These are phyloP conservation scores for Mycteria americana DNA, from an alignment of 2,797 vertebrate genomes.

Conservation along the genomic window DNA sequence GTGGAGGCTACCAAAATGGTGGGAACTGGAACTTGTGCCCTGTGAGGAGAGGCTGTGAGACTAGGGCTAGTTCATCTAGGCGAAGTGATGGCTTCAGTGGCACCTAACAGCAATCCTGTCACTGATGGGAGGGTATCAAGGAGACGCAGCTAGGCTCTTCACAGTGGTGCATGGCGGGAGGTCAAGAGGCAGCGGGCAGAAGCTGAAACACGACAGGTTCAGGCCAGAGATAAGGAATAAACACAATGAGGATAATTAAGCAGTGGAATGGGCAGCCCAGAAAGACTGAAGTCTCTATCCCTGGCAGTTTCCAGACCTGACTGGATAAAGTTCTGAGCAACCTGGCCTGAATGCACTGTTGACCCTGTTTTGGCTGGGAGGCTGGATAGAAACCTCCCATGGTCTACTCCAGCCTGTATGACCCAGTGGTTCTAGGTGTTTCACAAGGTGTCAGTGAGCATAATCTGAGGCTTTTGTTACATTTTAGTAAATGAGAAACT, in stretches of 20 bases:
- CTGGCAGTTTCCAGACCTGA: not conserved
- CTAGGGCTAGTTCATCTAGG: not conserved
- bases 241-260: not conserved
- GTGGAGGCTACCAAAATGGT: accelerated
- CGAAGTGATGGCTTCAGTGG: not conserved
- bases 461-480: not conserved
- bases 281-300: not conserved
- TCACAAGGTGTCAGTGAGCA: not conserved
- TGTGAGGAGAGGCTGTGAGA: not conserved
- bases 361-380: not conserved
- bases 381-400: not conserved
- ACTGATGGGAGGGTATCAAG: not conserved
- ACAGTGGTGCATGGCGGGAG: not conserved
- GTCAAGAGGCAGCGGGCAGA: not conserved
- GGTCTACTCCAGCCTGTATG: not conserved
- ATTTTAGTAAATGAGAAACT: not conserved
- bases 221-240: not conserved
- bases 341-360: not conserved
- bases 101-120: not conserved
- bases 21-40: not conserved
- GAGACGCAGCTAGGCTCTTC: not conserved
- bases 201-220: not conserved
- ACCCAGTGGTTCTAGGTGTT: not conserved
- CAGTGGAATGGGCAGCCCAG: not conserved
- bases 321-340: not conserved